Evolutionary conservation across 2,113 vertebrate genomes (phyloP), one percentile per base, ranked within the genome.

Genomic region (Cyphomyrus plagiostoma): DNA sequence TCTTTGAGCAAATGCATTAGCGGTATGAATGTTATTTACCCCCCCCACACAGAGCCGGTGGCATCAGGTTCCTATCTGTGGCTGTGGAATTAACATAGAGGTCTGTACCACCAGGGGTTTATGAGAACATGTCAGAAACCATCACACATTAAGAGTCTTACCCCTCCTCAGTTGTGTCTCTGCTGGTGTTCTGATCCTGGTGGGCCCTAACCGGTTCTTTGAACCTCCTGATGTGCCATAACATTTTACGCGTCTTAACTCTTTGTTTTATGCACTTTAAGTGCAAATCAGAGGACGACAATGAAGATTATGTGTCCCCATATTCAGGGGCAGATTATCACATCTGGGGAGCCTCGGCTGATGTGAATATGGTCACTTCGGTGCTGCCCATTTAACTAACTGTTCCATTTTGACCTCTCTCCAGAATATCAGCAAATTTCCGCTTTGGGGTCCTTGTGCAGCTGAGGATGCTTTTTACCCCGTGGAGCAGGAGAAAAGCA

Each of bases 1-100:
- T 30, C n/a, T 87, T 62, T 74, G 15, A 77, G 88, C n/a, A 89
- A 80, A 89, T 89, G n/a, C 46, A 52, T 50, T 77, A 49, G 23
- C 17, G 13, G 58, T 19, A 70, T 80, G n/a, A 74, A 56, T 70
- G 8, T 77, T 74, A 48, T 30, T 77, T 77, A 35, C 30, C 11
- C n/a, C 15, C 48, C 23, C 35, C 13, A 35, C 17, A 3, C 52
- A 4, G n/a, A 39, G 52, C 13, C 39, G 23, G n/a, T 19, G 53
- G 19, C 3, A 87, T n/a, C 46, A 1, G 30, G 50, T 86, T n/a
- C 46, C 77, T 42, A 23, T 21, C 77, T 82, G 39, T 19, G 19
- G 77, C 62, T 42, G 42, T 82, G 15, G 77, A 82, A 45, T 45
- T 45, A 82, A 23, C 42, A 45, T 23, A 45, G 42, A 70, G 1